Evolutionary conservation across 2,888 invertebrate genomes (phyloP), one percentile per base, ranked within the genome.

Genomic region (Phengaris arion): DNA sequence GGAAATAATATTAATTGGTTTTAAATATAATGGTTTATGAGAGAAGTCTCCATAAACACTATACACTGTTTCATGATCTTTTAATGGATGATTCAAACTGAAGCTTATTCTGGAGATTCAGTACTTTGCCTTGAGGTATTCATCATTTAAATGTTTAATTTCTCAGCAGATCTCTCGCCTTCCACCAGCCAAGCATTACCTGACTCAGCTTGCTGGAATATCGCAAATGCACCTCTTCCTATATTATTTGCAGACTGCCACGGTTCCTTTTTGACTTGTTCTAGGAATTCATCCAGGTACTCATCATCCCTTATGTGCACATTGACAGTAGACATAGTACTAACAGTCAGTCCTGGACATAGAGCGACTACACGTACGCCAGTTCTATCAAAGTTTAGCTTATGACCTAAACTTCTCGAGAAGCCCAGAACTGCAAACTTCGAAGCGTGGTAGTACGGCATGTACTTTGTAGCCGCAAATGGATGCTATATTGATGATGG

Each of bases 401-500:
- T 81, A 81, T 88, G 80, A 80, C 94, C 83, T 84, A 92, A 69
- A 7, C 92, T 90, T 76, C 87, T 87, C 51, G 89, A 87, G 74
- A 94, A 84, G 13, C 94, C 94, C 73, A 91, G 82, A 4, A 94
- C 90, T 52, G 93, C 93, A 78, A 89, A 92, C 82, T 95, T 95
- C 0, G 95, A 94, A 1, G 94, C 94, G 2, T 93, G 92, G 82
- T 95, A 95, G 22, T 94, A 89, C 0, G 95, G 94, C 68, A 90
- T 83, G 52, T 0, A 93, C 86, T 78, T 88, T 86, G 68, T 92
- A 87, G 0, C 95, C 95, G 78, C 93, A 91, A 45, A 94, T 92
- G 0, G 95, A 95, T 1, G 95, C 91, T 22, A 95, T 89, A 81
- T 96, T 96, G 22, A 96, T 89, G 68, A 96, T 92, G 4, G 93